A percentile compares a stretch with the other conserved stretches of the same genome.
Evolutionary conservation across 92 coral and sea anemone genomes (phyloP).

Genomic region (Porites evermanni): DNA sequence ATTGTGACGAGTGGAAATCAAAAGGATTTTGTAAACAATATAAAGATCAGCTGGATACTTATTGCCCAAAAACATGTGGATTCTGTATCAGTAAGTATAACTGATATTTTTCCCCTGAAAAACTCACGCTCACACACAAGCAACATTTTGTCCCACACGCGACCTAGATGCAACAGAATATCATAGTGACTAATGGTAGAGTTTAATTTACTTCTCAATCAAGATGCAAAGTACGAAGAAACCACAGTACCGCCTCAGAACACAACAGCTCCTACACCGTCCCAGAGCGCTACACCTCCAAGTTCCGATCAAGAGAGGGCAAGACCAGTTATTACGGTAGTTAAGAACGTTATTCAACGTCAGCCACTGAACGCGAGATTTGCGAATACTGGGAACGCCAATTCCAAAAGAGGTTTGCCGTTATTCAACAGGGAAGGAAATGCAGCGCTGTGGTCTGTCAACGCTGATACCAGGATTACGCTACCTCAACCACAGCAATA

Average conservation of each 20-base stretch:
- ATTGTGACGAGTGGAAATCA: conserved; percentile 63
- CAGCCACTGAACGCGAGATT: conserved; percentile 2
- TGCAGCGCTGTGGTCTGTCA: conserved; percentile 41
- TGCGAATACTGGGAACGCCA: conserved; percentile 15
- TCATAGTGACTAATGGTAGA: neutral
- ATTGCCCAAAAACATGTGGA: conserved; percentile 71
- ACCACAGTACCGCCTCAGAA: conserved; percentile 3
- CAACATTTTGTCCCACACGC: no score
- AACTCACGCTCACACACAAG: no score
- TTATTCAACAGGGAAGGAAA: conserved; percentile 6
- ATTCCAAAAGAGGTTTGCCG: conserved; percentile 34
- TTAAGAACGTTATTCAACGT: neutral
- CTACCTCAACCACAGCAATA: conserved; percentile 46
- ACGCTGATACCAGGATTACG: conserved; percentile 6
- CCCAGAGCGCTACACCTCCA: conserved; percentile 22
- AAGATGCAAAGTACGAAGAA: conserved; percentile 34
- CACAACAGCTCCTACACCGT: conserved; percentile 19
- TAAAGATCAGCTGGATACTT: conserved; percentile 59
- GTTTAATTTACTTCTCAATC: neutral
- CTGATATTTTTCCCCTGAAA: neutral
- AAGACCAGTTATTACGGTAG: neutral
- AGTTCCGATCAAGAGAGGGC: neutral
- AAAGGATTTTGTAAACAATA: conserved; percentile 54
- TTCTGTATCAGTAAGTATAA: conserved; percentile 51
- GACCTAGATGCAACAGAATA: no score